These are phyloP conservation scores for Corythucha ciliata DNA, from an alignment of 2,888 invertebrate species.

Conservation along the genomic window DNA sequence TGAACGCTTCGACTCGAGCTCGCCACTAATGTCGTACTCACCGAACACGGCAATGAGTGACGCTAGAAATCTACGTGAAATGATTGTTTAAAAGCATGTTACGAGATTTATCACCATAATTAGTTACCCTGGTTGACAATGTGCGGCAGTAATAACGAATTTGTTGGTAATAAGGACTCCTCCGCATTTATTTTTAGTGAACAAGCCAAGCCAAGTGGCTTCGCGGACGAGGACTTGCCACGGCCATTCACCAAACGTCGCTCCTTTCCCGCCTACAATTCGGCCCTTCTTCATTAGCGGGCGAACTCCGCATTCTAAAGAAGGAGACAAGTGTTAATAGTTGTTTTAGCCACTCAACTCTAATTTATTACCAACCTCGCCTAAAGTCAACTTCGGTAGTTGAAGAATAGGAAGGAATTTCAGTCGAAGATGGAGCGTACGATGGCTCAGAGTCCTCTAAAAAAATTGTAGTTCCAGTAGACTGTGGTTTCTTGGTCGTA, in stretches of 20 bases:
- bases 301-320: slow-evolving; percentile 77
- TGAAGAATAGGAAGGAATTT: slow-evolving; percentile 18
- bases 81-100: neutral
- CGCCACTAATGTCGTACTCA: slow-evolving; percentile 80
- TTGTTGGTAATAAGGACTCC: slow-evolving; percentile 82
- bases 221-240: slow-evolving; percentile 89
- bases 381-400: slow-evolving; percentile 40
- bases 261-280: slow-evolving; percentile 82
- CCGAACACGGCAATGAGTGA: slow-evolving; percentile 85
- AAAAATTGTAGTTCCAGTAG: slow-evolving; percentile 40
- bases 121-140: slow-evolving; percentile 84
- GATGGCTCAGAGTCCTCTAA: slow-evolving; percentile 20
- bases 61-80: slow-evolving; percentile 61
- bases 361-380: slow-evolving; percentile 42
- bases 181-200: slow-evolving; percentile 91
- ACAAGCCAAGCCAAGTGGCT: slow-evolving; percentile 85
- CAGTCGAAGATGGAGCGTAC: slow-evolving; percentile 20
- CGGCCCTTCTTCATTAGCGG: slow-evolving; percentile 63
- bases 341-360: neutral
- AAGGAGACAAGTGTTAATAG: too few relatives aligned
- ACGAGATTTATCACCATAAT: neutral
- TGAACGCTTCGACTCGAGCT: slow-evolving; percentile 65
- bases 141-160: slow-evolving; percentile 85
- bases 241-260: slow-evolving; percentile 80
- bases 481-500: slow-evolving; percentile 42